A percentile compares a stretch with the other conserved stretches of the same genome.
These are phyloP conservation scores for Lemur catta DNA, from an alignment of 2,797 vertebrate species.

Conservation along the genomic window DNA sequence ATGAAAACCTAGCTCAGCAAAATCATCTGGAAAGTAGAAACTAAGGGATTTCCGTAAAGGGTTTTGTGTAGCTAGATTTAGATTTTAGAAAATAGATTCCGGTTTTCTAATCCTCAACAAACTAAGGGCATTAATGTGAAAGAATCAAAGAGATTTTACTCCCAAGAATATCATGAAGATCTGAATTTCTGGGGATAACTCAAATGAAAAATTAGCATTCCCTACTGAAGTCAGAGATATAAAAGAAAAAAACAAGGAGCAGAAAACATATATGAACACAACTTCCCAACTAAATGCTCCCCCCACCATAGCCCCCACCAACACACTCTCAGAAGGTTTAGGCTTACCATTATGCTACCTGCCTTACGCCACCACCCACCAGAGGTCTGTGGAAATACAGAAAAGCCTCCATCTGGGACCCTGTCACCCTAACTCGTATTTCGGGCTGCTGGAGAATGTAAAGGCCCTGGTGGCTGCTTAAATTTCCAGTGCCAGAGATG, in stretches of 20 bases:
- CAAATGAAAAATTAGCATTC: not conserved
- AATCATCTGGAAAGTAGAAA: not conserved
- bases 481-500: not conserved
- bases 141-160: not conserved
- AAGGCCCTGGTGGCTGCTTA: not conserved
- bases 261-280: not conserved
- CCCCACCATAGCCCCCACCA: not conserved
- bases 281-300: not conserved
- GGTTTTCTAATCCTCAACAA: not conserved
- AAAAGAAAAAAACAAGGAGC: not conserved
- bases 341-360: no score
- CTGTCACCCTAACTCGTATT: not conserved
- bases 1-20: not conserved
- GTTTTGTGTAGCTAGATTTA: not conserved
- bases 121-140: not conserved
- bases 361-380: not conserved
- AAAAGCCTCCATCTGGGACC: not conserved
- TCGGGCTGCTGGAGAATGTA: not conserved
- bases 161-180: not conserved
- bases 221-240: not conserved
- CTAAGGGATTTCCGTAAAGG: not conserved
- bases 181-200: not conserved
- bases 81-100: not conserved
- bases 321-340: not conserved
- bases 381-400: not conserved